Evolutionary conservation across 1,140 invertebrate species (phyloP).

Genomic region (Acromyrmex charruanus): DNA sequence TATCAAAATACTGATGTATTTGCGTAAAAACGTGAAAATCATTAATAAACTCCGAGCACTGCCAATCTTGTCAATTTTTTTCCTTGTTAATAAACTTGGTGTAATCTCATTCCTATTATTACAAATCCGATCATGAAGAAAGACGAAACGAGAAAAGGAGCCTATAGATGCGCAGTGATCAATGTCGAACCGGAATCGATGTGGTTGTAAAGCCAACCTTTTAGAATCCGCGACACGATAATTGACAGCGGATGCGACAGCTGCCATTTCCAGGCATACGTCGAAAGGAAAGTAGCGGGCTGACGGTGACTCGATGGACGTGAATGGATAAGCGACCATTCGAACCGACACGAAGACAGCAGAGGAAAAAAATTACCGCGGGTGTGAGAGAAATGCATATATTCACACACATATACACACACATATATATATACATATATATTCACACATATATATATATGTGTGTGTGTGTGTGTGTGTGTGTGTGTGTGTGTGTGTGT

Average conservation of each 20-base stretch:
- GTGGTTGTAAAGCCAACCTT: conserved; percentile 62
- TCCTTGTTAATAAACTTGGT: conserved; percentile 12
- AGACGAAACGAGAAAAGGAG: conserved; percentile 47
- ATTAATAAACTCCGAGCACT: conserved; percentile 14
- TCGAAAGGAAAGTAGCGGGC: conserved; percentile 74
- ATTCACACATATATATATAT: neutral
- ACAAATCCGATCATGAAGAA: conserved; percentile 25
- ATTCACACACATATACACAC: too few species aligned
- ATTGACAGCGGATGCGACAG: conserved; percentile 66
- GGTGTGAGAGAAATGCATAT: neutral
- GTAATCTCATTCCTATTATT: conserved; percentile 41
- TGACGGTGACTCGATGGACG: conserved; percentile 69
- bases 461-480: too few species aligned
- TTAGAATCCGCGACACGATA: conserved; percentile 62
- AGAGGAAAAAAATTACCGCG: conserved; percentile 47
- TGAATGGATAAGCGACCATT: conserved; percentile 73
- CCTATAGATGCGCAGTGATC: conserved; percentile 55
- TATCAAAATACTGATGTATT: conserved; percentile 12
- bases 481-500: too few species aligned
- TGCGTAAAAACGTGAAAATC: neutral
- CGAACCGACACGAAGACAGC: conserved; percentile 68
- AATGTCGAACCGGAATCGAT: conserved; percentile 56
- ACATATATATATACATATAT: neutral
- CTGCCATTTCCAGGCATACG: conserved; percentile 62
- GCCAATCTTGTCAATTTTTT: conserved; percentile 11